Evolutionary conservation across 1,140 invertebrate species (phyloP).

Genomic region (Apis laboriosa): DNA sequence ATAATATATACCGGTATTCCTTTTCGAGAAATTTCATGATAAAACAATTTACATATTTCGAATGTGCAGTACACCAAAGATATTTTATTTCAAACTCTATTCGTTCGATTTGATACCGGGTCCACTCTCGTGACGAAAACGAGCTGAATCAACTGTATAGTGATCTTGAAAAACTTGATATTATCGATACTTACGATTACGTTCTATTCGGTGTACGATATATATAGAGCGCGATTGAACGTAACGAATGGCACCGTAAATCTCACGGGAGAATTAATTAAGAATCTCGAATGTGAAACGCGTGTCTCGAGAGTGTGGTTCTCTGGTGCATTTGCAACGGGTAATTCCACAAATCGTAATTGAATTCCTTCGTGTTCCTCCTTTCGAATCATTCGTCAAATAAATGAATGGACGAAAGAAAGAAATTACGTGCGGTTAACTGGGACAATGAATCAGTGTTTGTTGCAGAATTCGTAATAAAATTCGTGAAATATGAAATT

Average conservation of each 20-base stretch:
- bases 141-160: neutral
- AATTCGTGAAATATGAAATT: neutral
- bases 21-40: too few relatives aligned
- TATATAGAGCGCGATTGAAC: constrained; percentile 65
- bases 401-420: constrained; percentile 58
- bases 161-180: neutral
- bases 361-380: constrained; percentile 48
- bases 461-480: neutral
- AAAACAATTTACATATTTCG: too few relatives aligned
- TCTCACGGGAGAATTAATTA: constrained; percentile 64
- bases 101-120: neutral
- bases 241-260: constrained; percentile 67
- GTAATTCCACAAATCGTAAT: constrained; percentile 67
- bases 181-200: constrained; percentile 45
- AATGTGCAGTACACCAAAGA: too few relatives aligned
- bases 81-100: too few relatives aligned
- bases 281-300: constrained; percentile 36
- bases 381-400: constrained; percentile 62
- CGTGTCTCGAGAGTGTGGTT: constrained; percentile 41
- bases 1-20: too few relatives aligned
- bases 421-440: neutral
- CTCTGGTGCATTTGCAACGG: constrained; percentile 62
- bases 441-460: neutral
- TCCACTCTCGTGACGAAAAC: neutral
- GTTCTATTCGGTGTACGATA: constrained; percentile 52